Conservation (phyloP, 2,797 vertebrate species). For the Ptychobarbus kaznakovi region DNA sequence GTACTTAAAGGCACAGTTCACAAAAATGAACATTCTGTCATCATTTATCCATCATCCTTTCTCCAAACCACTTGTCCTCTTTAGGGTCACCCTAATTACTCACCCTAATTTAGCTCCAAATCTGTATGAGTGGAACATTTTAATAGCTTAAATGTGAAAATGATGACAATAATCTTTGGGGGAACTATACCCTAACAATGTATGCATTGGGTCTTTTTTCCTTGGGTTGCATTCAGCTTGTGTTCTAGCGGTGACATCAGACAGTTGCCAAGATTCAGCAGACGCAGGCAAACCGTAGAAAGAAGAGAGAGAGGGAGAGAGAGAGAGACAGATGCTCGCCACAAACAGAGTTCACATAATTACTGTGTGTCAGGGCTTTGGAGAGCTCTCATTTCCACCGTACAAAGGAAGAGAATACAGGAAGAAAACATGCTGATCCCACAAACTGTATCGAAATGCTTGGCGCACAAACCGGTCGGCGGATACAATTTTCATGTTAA, state of each 20-base stretch:
- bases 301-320: constrained; percentile 1
- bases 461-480: constrained; percentile 35
- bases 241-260: constrained; percentile 29
- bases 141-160: constrained; percentile 7
- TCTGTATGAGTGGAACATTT: not conserved
- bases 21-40: not conserved
- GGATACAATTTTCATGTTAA: constrained; percentile 53
- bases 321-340: constrained; percentile 37
- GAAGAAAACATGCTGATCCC: constrained; percentile 59
- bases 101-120: not conserved
- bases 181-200: not conserved
- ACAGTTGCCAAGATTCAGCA: constrained; percentile 48
- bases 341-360: constrained; percentile 61
- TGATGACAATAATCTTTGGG: not conserved
- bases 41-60: not conserved
- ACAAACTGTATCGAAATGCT: constrained; percentile 54
- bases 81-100: not conserved
- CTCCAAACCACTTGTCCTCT: not conserved
- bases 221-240: constrained; percentile 17
- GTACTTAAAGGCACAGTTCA: constrained; percentile 21
- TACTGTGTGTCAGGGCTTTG: constrained; percentile 57
- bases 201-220: constrained; percentile 25
- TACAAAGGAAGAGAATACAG: constrained; percentile 45
- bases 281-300: constrained; percentile 13
- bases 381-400: constrained; percentile 44